A percentile compares a stretch with the other conserved stretches of the same genome.
These are phyloP conservation scores for Poecilia latipinna DNA, from an alignment of 2,113 vertebrate genomes.

Conservation along the genomic window DNA sequence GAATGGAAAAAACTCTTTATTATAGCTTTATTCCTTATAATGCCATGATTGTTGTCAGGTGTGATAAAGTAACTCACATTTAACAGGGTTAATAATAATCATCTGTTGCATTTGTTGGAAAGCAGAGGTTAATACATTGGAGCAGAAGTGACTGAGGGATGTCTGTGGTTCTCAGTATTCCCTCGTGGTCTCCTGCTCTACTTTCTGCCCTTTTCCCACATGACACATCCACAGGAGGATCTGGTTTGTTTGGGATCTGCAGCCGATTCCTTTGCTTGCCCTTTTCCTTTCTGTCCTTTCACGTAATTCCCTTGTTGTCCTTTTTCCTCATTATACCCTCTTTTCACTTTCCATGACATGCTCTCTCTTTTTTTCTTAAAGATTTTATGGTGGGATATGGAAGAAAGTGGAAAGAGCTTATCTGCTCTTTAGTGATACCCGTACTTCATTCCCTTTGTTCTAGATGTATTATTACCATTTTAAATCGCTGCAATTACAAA, in stretches of 20 bases:
- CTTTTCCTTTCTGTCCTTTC: conserved; percentile 26
- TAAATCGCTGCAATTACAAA: neutral
- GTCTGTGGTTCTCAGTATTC: conserved; percentile 44
- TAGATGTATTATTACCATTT: no score
- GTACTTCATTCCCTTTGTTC: conserved; percentile 8
- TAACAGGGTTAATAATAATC: neutral
- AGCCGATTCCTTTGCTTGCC: conserved; percentile 43
- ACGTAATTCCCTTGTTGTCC: conserved; percentile 16
- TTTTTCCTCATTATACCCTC: neutral
- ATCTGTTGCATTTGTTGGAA: conserved; percentile 2
- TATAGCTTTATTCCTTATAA: neutral
- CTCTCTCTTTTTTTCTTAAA: neutral
- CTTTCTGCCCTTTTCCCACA: conserved; percentile 62
- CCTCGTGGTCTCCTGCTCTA: conserved; percentile 34
- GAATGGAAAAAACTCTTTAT: neutral
- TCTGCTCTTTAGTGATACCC: conserved; percentile 42
- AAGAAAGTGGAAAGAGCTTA: conserved; percentile 11
- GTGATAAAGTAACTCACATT: neutral
- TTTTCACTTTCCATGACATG: neutral
- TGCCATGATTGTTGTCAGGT: neutral
- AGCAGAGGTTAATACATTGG: conserved; percentile 5
- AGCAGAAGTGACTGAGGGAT: conserved; percentile 5
- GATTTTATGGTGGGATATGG: conserved; percentile 1
- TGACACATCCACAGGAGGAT: conserved; percentile 34
- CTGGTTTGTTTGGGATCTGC: conserved; percentile 38